Evolutionary conservation across 1,140 invertebrate species (phyloP), one percentile per base, ranked within the genome.

Genomic region (Aphelenchoides avenae): DNA sequence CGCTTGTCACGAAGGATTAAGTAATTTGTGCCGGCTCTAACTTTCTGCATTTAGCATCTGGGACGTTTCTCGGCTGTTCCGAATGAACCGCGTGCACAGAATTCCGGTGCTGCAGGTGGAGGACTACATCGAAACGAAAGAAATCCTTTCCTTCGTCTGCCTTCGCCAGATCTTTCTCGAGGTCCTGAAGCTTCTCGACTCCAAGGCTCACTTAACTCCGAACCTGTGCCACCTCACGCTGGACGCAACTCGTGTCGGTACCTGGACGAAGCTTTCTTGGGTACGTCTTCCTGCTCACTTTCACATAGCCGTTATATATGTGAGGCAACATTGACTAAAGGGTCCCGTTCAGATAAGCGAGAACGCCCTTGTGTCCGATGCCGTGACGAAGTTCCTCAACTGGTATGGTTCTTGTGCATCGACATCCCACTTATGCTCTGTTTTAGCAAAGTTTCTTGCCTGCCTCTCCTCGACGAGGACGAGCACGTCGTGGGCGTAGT

Each of bases 51-150:
- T 26, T 33, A 66, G 62, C 40, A 56, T 68, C 5, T 68, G 66
- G 66, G 68, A 68, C 15, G 61, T 68, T 29, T 40, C 66, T 18
- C 61, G 64, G 22, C 29, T 70, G 22, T 68, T 68, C 49, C 37
- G 65, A 15, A 33, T 71, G 26, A 68, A 68, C 48, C 61, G 61
- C n/a, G 66, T 68, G 11, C 66, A 68, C 47, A 61, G 66, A 18
- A 68, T 68, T 40, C 66, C 66, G 4, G 63, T 68, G 27, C 43
- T 71, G 20, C 33, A 54, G 20, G 57, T 29, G n/a, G 63, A 70
- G 24, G 30, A 57, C 18, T 40, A 53, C 31, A 13, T 22, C 1
- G n/a, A 20, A 22, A 40, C 39, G 13, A 49, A 36, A 15, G 61
- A 71, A 47, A 34, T 67, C 22, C 47, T 64, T 11, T 31, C 47